Evolutionary conservation across 1,140 invertebrate genomes (phyloP), one percentile per base, ranked within the genome.

Genomic region (Papilio aristodemus): DNA sequence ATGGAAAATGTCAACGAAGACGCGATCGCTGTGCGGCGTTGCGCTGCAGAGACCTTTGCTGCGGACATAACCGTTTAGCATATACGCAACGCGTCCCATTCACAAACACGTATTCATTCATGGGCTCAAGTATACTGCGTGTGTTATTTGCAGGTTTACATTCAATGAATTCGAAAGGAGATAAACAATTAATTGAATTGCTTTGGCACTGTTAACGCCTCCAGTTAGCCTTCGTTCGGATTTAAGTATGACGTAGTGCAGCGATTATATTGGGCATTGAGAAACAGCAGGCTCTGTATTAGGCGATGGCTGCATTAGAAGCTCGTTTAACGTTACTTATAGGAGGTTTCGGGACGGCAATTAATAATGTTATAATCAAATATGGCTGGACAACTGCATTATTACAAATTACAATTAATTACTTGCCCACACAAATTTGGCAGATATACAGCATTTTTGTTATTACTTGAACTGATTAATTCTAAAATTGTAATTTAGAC

Each of bases 181-280:
- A 87, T 86, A 89, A 85, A 84, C 80, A 87, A 85, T 87, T 84
- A 78, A 84, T 82, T 85, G 86, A 87, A 87, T 87, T 85, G 83
- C 77, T 83, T 70, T 70, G 78, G 77, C 77, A 79, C 77, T 79
- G 78, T 77, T 80, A 78, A 85, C 86, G 87, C 86, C 87, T 81
- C 81, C 87, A 83, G 80, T 73, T 77, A 86, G 79, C 88, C 88
- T 90, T 89, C 86, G 79, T 77, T 84, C 80, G 78, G 79, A 85
- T 89, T 90, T 88, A 88, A 79, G 75, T 73, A 84, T 89, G 85
- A 88, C 83, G 87, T 85, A 76, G 77, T 70, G 69, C 63, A 62
- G 70, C 71, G 78, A 77, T 76, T 80, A 78, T 81, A 79, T 75
- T 67, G 69, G 59, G 63, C 80, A 78, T 85, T 84, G 77, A 81